Conservation (phyloP, 2,113 vertebrate species). For the Pituophis catenifer region DNA sequence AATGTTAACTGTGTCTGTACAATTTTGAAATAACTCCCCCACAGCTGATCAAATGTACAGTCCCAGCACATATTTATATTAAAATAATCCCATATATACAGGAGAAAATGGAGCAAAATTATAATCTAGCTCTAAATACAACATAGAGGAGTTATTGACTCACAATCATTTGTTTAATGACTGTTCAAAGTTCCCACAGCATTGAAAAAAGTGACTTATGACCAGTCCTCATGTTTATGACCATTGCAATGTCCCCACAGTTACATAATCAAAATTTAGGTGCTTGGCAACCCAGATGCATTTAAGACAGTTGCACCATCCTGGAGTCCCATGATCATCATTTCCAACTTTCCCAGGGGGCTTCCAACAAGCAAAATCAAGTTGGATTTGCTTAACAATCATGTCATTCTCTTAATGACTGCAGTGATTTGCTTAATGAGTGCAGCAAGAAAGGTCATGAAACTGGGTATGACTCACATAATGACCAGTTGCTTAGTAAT, state of each 20-base stretch:
- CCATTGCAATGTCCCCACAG: not conserved
- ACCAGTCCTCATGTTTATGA: not conserved
- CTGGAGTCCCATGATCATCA: not conserved
- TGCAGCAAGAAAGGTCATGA: not conserved
- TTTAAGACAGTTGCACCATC: not conserved
- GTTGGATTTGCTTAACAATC: not conserved
- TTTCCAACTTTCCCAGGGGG: not conserved
- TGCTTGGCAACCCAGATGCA: not conserved
- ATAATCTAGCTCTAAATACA: constrained; percentile 45
- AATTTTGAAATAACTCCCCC: constrained; percentile 17
- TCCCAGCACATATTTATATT: constrained; percentile 36
- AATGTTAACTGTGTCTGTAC: not conserved
- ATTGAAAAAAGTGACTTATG: no score
- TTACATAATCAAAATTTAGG: not conserved
- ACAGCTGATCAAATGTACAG: not conserved
- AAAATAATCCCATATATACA: constrained; percentile 38
- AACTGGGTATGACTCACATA: not conserved
- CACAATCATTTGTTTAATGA: no score
- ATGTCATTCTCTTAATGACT: not conserved
- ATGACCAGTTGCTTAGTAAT: no score
- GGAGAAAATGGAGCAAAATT: constrained; percentile 53
- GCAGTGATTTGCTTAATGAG: not conserved
- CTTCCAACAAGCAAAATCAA: not conserved
- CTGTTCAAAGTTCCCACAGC: no score
- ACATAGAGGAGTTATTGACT: no score